These are phyloP conservation scores for Drosophila simulans DNA, from an alignment of 1,140 invertebrate species.

Conservation along the genomic window DNA sequence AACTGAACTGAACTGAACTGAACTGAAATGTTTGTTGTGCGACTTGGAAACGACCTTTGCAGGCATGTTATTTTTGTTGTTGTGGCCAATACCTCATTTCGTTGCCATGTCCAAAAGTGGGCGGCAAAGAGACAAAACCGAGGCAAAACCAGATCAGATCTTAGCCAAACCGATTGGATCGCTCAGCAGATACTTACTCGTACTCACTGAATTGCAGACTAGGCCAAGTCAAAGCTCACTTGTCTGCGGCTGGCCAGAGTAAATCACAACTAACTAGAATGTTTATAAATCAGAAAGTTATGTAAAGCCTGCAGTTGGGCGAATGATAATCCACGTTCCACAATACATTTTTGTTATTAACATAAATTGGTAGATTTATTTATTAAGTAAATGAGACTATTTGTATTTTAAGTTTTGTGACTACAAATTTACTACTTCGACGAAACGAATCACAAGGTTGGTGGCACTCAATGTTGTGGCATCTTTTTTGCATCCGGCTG, in stretches of 20 bases:
- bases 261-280: constrained; percentile 25
- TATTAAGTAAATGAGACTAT: neutral
- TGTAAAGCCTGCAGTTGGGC: constrained; percentile 4
- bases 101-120: constrained; percentile 38
- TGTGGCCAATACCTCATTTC: constrained; percentile 14
- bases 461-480: constrained; percentile 2
- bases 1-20: too few species aligned
- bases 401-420: too few species aligned
- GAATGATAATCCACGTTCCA: neutral
- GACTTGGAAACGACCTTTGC: constrained; percentile 51
- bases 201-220: constrained; percentile 11
- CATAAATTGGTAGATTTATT: too few species aligned
- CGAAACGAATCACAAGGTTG: neutral
- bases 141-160: constrained; percentile 29
- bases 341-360: neutral
- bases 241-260: neutral
- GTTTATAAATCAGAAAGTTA: constrained; percentile 1
- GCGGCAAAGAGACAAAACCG: constrained; percentile 29
- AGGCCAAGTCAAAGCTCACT: constrained; percentile 23
- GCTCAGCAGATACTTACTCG: neutral
- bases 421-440: neutral
- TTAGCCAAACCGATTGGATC: constrained; percentile 3
- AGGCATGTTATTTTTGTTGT: constrained; percentile 50
- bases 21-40: constrained; percentile 18
- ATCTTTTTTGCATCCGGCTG: constrained; percentile 47